These are phyloP conservation scores for Nemoura dubitans DNA, from an alignment of 2,888 invertebrate species.

Conservation along the genomic window DNA sequence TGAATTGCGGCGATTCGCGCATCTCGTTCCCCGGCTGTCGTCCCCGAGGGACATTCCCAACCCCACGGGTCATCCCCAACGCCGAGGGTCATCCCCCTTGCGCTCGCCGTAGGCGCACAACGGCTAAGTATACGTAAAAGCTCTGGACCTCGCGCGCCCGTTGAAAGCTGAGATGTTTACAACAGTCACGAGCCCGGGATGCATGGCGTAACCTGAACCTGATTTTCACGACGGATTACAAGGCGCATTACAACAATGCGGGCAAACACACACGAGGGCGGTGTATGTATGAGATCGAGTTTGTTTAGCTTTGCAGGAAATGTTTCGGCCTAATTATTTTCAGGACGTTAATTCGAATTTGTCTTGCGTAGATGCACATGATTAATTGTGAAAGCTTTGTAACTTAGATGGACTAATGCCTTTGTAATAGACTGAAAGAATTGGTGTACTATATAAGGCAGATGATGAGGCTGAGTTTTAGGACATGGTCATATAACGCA, in stretches of 20 bases:
- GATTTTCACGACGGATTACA: background rate
- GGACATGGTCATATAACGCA: too few species aligned
- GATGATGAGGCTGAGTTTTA: too few species aligned
- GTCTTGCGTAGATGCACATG: too few species aligned
- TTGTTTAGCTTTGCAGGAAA: background rate
- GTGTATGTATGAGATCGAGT: background rate
- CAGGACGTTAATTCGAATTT: too few species aligned
- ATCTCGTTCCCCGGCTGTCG: background rate
- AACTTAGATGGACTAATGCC: too few species aligned
- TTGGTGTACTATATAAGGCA: too few species aligned
- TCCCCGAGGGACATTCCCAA: background rate
- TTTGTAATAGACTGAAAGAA: too few species aligned
- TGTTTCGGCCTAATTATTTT: background rate
- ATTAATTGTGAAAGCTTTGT: too few species aligned
- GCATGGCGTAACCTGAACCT: background rate
- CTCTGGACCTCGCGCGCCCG: too few species aligned
- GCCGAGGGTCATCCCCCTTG: too few species aligned
- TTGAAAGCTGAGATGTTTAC: background rate
- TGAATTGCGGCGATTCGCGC: background rate
- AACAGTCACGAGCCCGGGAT: background rate
- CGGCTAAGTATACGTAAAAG: too few species aligned
- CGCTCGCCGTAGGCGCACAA: too few species aligned
- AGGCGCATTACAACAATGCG: background rate
- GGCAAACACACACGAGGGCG: background rate
- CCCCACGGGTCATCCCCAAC: background rate